phyloP scores from a whole-genome alignment of 2,888 invertebrate genomes.

The Hybos culiciformis region DNA sequence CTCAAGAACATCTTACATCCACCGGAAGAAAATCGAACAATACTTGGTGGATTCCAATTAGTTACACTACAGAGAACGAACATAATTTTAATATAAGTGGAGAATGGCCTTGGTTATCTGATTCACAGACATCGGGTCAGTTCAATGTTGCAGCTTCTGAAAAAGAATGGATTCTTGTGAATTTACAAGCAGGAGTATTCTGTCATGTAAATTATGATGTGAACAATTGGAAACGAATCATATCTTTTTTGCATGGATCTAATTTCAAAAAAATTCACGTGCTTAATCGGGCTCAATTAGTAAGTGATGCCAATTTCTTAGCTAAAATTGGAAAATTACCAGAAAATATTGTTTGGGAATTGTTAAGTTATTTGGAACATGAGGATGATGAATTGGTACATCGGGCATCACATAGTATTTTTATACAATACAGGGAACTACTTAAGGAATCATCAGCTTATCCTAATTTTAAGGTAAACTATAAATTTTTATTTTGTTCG shows the following conservation, averaged over 20 bases:
- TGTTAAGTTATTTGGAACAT: constrained; percentile 39
- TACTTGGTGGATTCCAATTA: constrained; percentile 9
- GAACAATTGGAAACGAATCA: constrained; percentile 7
- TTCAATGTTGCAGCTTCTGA: background rate
- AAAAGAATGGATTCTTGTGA: constrained; percentile 6
- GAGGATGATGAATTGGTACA: constrained; percentile 48
- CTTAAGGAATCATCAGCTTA: background rate
- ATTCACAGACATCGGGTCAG: too few relatives aligned
- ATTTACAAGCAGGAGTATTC: constrained; percentile 3
- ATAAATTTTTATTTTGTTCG: too few relatives aligned
- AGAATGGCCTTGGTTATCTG: background rate
- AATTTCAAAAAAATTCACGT: constrained; percentile 9
- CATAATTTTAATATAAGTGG: background rate
- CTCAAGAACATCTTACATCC: background rate
- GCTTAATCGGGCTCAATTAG: constrained; percentile 54
- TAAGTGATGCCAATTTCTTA: constrained; percentile 53
- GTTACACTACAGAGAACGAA: background rate
- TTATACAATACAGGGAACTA: constrained; percentile 1
- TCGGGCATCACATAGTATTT: constrained; percentile 26
- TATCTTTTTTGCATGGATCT: background rate
- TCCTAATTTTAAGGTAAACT: constrained; percentile 3
- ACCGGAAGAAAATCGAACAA: background rate
- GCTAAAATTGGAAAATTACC: constrained; percentile 42
- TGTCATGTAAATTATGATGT: constrained; percentile 8
- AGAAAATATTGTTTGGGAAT: constrained; percentile 34